Percentiles rank a stretch among this genome's conserved stretches.
These are phyloP conservation scores for Scaptomyza cyrtandrae DNA, from an alignment of 2,888 invertebrate species.

Conservation along the genomic window DNA sequence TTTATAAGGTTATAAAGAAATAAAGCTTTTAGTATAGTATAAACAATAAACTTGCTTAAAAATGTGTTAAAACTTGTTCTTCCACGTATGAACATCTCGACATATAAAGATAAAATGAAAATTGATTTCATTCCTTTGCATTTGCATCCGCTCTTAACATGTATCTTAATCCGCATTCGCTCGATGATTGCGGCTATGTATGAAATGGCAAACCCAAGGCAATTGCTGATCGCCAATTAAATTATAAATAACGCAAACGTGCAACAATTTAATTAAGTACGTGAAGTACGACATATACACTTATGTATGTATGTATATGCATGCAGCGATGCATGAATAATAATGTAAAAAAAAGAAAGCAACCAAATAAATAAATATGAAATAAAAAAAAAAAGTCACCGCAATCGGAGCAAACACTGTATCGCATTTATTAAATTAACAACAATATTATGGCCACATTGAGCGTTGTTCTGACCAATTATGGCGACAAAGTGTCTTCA, in stretches of 20 bases:
- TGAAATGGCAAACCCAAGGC: constrained; percentile 24
- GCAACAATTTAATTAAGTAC: constrained; percentile 50
- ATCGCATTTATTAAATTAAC: constrained; percentile 79
- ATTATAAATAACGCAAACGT: constrained; percentile 30
- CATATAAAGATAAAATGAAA: neutral
- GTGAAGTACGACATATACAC: neutral
- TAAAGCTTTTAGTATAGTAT: no score
- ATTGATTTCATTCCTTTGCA: constrained; percentile 16
- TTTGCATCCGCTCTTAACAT: constrained; percentile 20
- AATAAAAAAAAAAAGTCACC: constrained; percentile 50
- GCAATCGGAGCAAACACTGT: constrained; percentile 60
- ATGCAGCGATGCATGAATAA: constrained; percentile 20
- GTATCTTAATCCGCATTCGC: constrained; percentile 23
- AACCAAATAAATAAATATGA: constrained; percentile 16
- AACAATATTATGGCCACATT: constrained; percentile 70
- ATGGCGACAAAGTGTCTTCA: constrained; percentile 80
- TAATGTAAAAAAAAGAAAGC: constrained; percentile 20
- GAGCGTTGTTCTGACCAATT: constrained; percentile 60
- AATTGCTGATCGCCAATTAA: constrained; percentile 13
- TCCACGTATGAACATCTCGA: constrained; percentile 26
- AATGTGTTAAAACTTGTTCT: neutral
- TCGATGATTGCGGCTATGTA: constrained; percentile 19
- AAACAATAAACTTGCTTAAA: no score
- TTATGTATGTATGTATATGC: neutral
- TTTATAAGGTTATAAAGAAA: no score